phyloP scores from a whole-genome alignment of 2,888 invertebrate species.

The Caenorhabditis macrosperma region DNA sequence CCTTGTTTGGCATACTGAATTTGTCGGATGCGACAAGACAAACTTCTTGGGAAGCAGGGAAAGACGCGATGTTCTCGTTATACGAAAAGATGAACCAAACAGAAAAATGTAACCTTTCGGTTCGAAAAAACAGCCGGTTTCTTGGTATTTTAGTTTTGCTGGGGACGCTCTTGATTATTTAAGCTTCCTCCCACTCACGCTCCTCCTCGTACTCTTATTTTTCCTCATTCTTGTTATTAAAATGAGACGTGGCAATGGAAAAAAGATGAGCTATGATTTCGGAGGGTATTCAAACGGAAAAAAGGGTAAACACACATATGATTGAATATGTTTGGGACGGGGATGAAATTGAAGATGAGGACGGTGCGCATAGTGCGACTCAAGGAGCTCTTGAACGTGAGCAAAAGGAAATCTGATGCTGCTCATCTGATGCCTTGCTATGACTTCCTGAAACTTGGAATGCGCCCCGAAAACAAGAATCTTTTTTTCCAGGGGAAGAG shows the following conservation, averaged over 20 bases:
- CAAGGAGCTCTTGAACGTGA: conserved; percentile 40
- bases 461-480: neutral
- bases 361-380: conserved; percentile 25
- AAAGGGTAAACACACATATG: conserved; percentile 43
- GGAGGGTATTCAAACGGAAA: neutral
- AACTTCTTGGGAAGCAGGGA: neutral
- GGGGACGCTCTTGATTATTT: neutral
- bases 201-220: neutral
- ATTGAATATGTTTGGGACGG: conserved; percentile 18
- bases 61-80: neutral
- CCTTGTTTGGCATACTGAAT: conserved; percentile 51
- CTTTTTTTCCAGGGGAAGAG: neutral
- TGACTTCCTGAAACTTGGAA: conserved; percentile 11
- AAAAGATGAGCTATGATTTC: conserved; percentile 31
- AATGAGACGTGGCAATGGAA: neutral
- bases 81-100: neutral
- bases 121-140: neutral
- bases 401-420: conserved; percentile 17
- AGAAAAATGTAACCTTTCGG: neutral
- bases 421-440: conserved; percentile 26
- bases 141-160: neutral
- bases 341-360: conserved; percentile 27
- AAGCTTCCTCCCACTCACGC: neutral
- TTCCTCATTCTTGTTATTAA: conserved; percentile 5
- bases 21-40: conserved; percentile 37